Base-by-base conservation (phyloP, 2,113 vertebrate species). In the Ifrita kowaldi region DNA sequence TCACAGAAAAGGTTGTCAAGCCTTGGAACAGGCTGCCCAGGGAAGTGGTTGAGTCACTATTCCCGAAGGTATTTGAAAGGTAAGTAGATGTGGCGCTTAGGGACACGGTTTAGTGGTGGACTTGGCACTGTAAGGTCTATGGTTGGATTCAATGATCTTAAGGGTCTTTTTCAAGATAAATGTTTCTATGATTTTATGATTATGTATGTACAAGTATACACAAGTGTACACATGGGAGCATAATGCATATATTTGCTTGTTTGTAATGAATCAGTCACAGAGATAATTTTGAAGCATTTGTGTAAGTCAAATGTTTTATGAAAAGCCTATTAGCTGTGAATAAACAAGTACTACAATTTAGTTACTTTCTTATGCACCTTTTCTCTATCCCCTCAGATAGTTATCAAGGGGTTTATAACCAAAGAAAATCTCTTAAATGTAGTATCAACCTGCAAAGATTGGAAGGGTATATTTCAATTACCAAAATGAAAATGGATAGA, bases 331-430 rank as follows among this genome's bases (percentile, higher is more conserved):
- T 33, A 71, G 47, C 33, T 69, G 37, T 70, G 37, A 62, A 35
- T 39, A 56, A 82, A 56, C 8, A 52, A 37, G 19, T 49, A 47
- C 8, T 74, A 78, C 62, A 50, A 55, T 41, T 33, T 28, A 55
- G 9, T 53, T 93, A 16, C 27, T 77, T 81, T 62, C 28, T 70
- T 47, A 42, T 20, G 15, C 30, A 49, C n/a, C 80, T 93, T 65
- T 68, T 44, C 63, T 89, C 50, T 63, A 22, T 19, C 7, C 5
- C 33, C 49, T 80, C 42, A 73, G 52, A 80, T 76, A 82, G 67
- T 73, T 96, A 83, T 93, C 77, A 87, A 86, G 46, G 37, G 20
- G 16, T 75, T 97, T 81, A 92, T 59, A 84, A 96, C 6, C 60
- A 90, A 63, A 92, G 42, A 42, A 70, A 95, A 46, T 65, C 8